These are phyloP conservation scores for Meloidogyne hapla DNA, from an alignment of 1,140 invertebrate species.

Conservation along the genomic window DNA sequence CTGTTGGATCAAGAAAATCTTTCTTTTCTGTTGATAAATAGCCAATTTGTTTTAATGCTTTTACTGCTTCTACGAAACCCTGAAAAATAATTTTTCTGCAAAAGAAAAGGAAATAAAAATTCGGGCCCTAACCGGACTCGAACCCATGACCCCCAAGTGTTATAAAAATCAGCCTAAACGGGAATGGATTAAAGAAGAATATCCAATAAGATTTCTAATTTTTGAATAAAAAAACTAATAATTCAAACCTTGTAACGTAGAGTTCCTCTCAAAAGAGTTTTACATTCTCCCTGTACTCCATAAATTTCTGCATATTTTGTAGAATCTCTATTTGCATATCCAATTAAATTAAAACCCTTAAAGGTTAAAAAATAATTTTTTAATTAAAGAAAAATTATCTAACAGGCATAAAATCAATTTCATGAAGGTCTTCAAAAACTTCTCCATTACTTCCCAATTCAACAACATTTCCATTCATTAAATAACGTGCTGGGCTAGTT, in stretches of 20 bases:
- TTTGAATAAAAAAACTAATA: too few relatives aligned
- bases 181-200: background rate
- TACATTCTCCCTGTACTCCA: constrained; percentile 76
- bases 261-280: constrained; percentile 86
- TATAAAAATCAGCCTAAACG: background rate
- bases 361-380: background rate
- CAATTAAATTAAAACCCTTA: constrained; percentile 87
- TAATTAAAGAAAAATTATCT: background rate
- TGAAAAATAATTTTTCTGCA: constrained; percentile 57
- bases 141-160: too few relatives aligned
- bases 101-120: background rate
- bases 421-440: constrained; percentile 76
- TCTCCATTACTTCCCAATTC: constrained; percentile 85
- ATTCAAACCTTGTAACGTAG: constrained; percentile 76
- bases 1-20: constrained; percentile 81
- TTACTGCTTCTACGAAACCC: constrained; percentile 84
- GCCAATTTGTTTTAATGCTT: constrained; percentile 80
- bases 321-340: constrained; percentile 92
- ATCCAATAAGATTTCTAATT: too few relatives aligned
- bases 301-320: constrained; percentile 84
- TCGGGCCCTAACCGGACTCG: too few relatives aligned
- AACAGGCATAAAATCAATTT: constrained; percentile 81
- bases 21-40: constrained; percentile 82
- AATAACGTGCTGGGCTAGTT: constrained; percentile 81
- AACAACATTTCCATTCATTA: constrained; percentile 80